Base-by-base conservation (phyloP, 2,797 vertebrate species). In the Sarcophilus harrisii region DNA sequence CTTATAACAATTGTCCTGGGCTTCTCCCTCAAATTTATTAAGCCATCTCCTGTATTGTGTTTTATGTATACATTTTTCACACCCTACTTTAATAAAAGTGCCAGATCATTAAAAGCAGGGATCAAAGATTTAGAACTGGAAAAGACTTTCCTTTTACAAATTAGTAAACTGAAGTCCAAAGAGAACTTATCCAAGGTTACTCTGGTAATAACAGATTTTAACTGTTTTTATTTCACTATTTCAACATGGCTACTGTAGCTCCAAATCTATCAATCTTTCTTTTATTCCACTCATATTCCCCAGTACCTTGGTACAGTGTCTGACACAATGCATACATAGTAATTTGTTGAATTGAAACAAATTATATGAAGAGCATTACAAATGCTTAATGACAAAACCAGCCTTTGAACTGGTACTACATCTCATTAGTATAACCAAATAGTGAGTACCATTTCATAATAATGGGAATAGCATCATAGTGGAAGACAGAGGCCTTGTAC, bases 321-420 rank as follows among this genome's bases (percentile, higher is more conserved):
- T 91, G 91, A 29, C 4, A 94, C 73, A 87, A 4, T 92, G 93
- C 87, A 5, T 10, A 89, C 38, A 54, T 89, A 27, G 24, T 66
- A 94, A 13, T 58, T 14, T 81, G 12, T 57, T 90, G 73, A 87
- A 24, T 27, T 49, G 21, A 49, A 87, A 87, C 45, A 87, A 49
- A 49, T 49, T 87, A 14, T 73, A 87, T 0, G 0, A 87, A 87
- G 38, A 87, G 4, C 21, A 91, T 38, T 58, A 60, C 32, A 92
- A 93, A 93, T n/a, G 16, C 55, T 94, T 93, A 93, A 92, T 58
- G 89, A 94, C 92, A 94, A 94, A 81, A 12, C 38, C 81, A 93
- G 73, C 11, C 45, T 81, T 90, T 96, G 30, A 94, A 57, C 38
- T 49, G 52, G 12, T 24, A 91, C 38, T 52, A 27, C 5, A 92